Evolutionary conservation across 2,797 vertebrate genomes (phyloP).

Genomic region (Hippopotamyrus pictus): DNA sequence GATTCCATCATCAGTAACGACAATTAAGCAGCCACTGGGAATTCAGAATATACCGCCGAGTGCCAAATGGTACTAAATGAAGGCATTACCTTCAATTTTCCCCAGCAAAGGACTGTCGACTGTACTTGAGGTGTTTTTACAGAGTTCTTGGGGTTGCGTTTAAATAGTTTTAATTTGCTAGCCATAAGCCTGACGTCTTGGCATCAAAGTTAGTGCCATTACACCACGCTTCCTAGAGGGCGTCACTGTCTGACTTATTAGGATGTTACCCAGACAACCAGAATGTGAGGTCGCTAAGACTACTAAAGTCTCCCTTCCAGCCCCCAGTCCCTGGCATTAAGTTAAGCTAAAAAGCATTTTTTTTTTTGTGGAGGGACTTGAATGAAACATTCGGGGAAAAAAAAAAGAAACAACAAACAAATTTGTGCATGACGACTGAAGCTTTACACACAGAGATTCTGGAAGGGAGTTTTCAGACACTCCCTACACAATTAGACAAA

Average conservation of each 20-base stretch:
- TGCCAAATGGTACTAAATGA: background rate
- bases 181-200: background rate
- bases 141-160: background rate
- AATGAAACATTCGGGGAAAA: background rate
- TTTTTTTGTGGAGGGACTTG: constrained; percentile 6
- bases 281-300: background rate
- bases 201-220: background rate
- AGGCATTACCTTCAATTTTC: background rate
- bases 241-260: background rate
- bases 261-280: background rate
- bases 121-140: background rate
- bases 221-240: background rate
- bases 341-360: background rate
- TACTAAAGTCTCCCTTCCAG: background rate
- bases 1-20: background rate
- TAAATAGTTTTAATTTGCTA: background rate
- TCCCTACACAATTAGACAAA: constrained; percentile 4
- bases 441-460: constrained; percentile 10
- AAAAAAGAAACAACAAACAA: constrained; percentile 5
- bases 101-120: background rate
- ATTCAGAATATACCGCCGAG: background rate
- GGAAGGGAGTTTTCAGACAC: constrained; percentile 1
- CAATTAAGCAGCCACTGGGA: background rate
- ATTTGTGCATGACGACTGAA: constrained; percentile 13
- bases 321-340: constrained; percentile 1